phyloP scores from a whole-genome alignment of 2,888 invertebrate genomes.

The Lapara coniferarum region DNA sequence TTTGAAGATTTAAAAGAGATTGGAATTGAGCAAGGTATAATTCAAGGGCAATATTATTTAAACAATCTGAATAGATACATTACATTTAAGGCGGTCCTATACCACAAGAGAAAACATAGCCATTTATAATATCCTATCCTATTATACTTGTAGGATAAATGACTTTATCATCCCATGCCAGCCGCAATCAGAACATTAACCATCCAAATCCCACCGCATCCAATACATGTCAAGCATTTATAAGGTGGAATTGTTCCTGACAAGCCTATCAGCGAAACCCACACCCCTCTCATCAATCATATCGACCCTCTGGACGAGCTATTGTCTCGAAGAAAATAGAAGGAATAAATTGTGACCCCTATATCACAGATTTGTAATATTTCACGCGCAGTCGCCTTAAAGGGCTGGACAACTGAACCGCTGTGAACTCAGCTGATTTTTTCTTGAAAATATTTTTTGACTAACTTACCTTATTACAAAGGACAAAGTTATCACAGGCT shows the following conservation, averaged over 20 bases:
- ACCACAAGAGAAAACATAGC: too few relatives aligned
- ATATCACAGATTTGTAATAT: conserved; percentile 9
- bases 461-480: too few relatives aligned
- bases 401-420: neutral
- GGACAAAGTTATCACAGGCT: too few relatives aligned
- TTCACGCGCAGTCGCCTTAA: conserved; percentile 7
- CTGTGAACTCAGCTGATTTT: neutral
- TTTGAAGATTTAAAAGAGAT: too few relatives aligned
- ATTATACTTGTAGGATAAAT: too few relatives aligned
- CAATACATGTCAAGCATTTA: conserved; percentile 14
- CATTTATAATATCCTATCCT: too few relatives aligned
- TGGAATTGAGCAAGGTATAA: too few relatives aligned
- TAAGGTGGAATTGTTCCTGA: conserved; percentile 3
- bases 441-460: neutral
- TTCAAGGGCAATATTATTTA: too few relatives aligned
- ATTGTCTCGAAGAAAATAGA: conserved; percentile 26
- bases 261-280: neutral
- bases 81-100: too few relatives aligned
- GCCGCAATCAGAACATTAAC: neutral
- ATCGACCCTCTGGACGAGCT: conserved; percentile 16
- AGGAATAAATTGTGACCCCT: conserved; percentile 22
- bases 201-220: neutral
- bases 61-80: too few relatives aligned
- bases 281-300: conserved; percentile 20
- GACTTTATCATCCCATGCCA: too few relatives aligned